Percentiles rank a stretch among this genome's conserved stretches.
These are phyloP conservation scores for Brachionus paranguensis DNA, from an alignment of 1,140 invertebrate genomes.

Conservation along the genomic window DNA sequence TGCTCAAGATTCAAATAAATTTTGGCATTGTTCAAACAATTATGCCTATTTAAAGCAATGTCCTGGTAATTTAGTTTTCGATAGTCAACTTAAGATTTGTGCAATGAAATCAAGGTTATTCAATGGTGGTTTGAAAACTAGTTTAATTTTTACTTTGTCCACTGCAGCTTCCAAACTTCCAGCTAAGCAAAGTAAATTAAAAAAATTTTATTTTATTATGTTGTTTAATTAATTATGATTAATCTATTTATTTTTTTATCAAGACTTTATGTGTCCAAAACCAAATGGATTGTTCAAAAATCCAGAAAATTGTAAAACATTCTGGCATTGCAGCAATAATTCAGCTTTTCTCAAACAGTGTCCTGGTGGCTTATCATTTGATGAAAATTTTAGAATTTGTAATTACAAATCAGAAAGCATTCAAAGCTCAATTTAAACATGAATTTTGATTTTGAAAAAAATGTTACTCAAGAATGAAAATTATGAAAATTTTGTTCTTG, in stretches of 20 bases:
- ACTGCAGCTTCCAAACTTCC: neutral
- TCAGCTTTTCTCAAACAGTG: neutral
- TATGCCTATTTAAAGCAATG: neutral
- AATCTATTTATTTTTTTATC: too few relatives aligned
- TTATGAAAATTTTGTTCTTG: neutral
- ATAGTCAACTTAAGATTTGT: neutral
- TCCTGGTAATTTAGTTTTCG: constrained; percentile 15
- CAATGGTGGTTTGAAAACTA: neutral
- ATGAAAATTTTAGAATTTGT: neutral
- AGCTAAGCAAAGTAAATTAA: neutral
- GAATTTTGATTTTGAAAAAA: neutral
- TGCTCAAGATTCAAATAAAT: neutral
- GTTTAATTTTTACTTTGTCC: neutral
- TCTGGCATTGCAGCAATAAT: neutral
- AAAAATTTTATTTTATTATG: neutral
- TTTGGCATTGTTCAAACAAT: constrained; percentile 17
- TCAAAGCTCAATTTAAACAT: neutral
- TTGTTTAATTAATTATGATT: too few relatives aligned
- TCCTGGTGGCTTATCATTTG: neutral
- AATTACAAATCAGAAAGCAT: neutral
- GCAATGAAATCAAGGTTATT: neutral
- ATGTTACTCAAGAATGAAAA: neutral
- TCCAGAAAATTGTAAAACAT: neutral
- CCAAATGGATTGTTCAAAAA: neutral
- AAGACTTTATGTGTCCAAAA: neutral